These are phyloP conservation scores for Pteruthius melanotis DNA, from an alignment of 2,113 vertebrate genomes.

Conservation along the genomic window DNA sequence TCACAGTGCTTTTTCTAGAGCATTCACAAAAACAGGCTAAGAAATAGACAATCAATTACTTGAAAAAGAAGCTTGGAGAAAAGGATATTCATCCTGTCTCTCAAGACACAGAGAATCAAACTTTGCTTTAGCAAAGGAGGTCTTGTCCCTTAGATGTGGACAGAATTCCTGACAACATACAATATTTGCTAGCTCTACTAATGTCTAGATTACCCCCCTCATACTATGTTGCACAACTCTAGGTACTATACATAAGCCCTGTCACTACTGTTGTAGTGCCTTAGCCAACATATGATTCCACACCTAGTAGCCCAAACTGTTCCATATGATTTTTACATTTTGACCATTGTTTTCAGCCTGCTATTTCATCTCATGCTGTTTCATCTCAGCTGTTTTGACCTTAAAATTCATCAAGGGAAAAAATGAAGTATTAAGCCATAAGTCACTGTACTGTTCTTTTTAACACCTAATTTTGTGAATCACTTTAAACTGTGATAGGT, in stretches of 20 bases:
- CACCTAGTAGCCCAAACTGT: neutral
- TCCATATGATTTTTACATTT: neutral
- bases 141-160: neutral
- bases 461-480: neutral
- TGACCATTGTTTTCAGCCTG: neutral
- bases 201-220: neutral
- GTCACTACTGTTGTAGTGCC: neutral
- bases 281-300: neutral
- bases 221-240: neutral
- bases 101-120: neutral
- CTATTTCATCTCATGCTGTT: neutral
- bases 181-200: neutral
- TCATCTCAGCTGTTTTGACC: neutral
- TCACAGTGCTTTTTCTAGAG: neutral
- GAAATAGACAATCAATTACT: neutral
- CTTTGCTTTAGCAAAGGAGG: neutral
- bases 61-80: neutral
- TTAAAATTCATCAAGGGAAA: neutral
- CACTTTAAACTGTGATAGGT: neutral
- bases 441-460: neutral
- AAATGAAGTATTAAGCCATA: neutral
- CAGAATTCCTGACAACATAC: neutral
- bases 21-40: neutral
- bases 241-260: neutral
- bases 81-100: neutral